These are phyloP conservation scores for Pandemis heparana DNA, from an alignment of 2,888 invertebrate genomes.

Conservation along the genomic window DNA sequence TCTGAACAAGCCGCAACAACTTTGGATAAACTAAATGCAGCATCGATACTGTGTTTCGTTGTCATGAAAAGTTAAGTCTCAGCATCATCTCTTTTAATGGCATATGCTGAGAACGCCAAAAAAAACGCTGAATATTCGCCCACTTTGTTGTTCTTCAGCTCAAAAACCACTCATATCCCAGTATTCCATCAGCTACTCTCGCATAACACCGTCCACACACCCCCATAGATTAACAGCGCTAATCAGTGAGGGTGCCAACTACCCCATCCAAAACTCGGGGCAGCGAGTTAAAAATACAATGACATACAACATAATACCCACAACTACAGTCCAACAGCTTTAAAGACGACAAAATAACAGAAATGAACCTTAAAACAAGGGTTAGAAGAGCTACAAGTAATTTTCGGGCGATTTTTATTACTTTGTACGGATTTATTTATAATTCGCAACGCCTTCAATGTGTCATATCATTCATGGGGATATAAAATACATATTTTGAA, in stretches of 20 bases:
- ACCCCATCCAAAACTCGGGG: constrained; percentile 70
- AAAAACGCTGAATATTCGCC: too few species aligned
- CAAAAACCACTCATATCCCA: neutral
- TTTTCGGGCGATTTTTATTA: constrained; percentile 26
- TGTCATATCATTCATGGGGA: constrained; percentile 84
- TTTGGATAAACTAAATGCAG: too few species aligned
- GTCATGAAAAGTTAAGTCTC: too few species aligned
- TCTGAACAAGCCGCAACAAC: too few species aligned
- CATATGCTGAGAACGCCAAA: too few species aligned
- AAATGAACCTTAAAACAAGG: constrained; percentile 52
- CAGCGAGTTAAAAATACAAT: constrained; percentile 84
- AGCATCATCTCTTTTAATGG: too few species aligned
- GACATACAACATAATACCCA: constrained; percentile 68
- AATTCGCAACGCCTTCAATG: constrained; percentile 84
- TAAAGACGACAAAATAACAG: constrained; percentile 41
- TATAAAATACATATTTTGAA: constrained; percentile 83
- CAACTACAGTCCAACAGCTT: constrained; percentile 43
- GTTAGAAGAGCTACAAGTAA: constrained; percentile 3
- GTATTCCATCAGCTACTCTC: neutral
- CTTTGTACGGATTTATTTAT: constrained; percentile 55
- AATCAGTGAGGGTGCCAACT: constrained; percentile 83
- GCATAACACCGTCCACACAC: constrained; percentile 63
- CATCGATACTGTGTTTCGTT: too few species aligned
- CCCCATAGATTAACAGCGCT: constrained; percentile 82
- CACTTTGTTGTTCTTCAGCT: too few species aligned